A percentile compares a stretch with the other conserved stretches of the same genome.
Evolutionary conservation across 1,140 invertebrate species (phyloP).

Genomic region (Halictus rubicundus): DNA sequence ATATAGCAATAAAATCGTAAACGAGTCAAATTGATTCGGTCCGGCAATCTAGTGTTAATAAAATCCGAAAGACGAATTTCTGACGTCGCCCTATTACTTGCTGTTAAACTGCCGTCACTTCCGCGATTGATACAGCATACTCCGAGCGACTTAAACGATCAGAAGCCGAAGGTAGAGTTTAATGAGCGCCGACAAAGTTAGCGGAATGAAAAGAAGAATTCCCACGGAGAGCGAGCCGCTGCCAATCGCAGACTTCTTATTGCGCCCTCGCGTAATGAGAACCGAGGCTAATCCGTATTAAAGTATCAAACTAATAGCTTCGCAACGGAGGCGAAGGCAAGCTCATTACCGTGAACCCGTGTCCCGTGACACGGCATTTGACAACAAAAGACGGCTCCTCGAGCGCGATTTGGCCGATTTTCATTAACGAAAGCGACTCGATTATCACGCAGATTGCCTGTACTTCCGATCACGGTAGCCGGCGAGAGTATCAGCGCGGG

Average conservation of each 20-base stretch:
- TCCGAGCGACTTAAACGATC: no score
- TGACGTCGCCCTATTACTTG: no score
- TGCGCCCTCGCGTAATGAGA: not conserved
- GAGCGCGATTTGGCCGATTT: conserved; percentile 28
- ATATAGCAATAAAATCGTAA: no score
- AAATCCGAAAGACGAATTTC: no score
- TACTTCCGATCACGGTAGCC: conserved; percentile 55
- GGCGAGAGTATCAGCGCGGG: conserved; percentile 5
- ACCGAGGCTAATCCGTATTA: not conserved
- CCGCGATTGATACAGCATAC: no score
- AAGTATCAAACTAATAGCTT: not conserved
- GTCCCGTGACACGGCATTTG: conserved; percentile 11
- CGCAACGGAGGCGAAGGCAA: not conserved
- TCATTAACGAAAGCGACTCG: conserved; percentile 52
- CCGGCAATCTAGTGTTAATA: no score
- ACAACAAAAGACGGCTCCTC: conserved; percentile 16
- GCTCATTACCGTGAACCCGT: conserved; percentile 2
- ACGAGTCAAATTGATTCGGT: no score
- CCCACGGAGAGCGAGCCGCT: no score
- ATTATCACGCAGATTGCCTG: conserved; percentile 52
- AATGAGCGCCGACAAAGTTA: no score
- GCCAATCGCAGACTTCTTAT: not conserved
- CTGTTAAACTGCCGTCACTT: no score
- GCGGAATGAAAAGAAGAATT: no score
- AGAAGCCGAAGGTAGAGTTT: no score